Evolutionary conservation across 2,113 vertebrate genomes (phyloP).

Genomic region (Dissostichus mawsoni): DNA sequence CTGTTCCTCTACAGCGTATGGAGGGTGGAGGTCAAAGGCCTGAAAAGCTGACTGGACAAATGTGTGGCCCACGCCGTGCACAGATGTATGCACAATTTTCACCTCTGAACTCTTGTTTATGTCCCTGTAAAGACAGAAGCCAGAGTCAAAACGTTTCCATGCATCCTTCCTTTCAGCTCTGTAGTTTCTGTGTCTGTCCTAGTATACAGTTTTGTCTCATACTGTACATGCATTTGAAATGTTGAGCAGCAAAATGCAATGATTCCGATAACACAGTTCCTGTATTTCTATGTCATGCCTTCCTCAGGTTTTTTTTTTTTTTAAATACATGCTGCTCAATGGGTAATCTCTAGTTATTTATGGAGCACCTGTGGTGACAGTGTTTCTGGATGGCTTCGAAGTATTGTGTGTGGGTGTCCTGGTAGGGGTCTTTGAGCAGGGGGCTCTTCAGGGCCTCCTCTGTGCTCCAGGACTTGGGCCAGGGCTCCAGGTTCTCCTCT

Average conservation of each 20-base stretch:
- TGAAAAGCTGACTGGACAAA: slow-evolving; percentile 94
- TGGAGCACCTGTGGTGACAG: slow-evolving; percentile 92
- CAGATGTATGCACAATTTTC: slow-evolving; percentile 96
- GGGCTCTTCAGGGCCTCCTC: slow-evolving; percentile 82
- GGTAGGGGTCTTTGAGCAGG: slow-evolving; percentile 88
- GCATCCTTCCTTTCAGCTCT: neutral
- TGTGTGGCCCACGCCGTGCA: slow-evolving; percentile 94
- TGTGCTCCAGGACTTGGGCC: slow-evolving; percentile 92
- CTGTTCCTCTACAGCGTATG: slow-evolving; percentile 93
- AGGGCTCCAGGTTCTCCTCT: slow-evolving; percentile 92
- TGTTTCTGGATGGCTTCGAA: slow-evolving; percentile 92
- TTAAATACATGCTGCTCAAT: neutral
- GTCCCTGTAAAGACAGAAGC: slow-evolving; percentile 79
- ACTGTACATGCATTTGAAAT: neutral
- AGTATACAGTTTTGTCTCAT: neutral
- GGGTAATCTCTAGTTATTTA: neutral
- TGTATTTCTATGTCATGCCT: neutral
- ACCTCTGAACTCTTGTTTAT: slow-evolving; percentile 89
- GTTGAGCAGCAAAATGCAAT: neutral
- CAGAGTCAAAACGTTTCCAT: neutral
- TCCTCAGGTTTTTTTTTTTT: neutral
- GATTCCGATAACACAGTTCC: neutral
- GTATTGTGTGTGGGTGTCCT: slow-evolving; percentile 87
- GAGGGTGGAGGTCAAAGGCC: slow-evolving; percentile 92
- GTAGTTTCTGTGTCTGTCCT: neutral